Evolutionary conservation across 2,888 invertebrate genomes (phyloP).

Genomic region (Anthophora plumipes): DNA sequence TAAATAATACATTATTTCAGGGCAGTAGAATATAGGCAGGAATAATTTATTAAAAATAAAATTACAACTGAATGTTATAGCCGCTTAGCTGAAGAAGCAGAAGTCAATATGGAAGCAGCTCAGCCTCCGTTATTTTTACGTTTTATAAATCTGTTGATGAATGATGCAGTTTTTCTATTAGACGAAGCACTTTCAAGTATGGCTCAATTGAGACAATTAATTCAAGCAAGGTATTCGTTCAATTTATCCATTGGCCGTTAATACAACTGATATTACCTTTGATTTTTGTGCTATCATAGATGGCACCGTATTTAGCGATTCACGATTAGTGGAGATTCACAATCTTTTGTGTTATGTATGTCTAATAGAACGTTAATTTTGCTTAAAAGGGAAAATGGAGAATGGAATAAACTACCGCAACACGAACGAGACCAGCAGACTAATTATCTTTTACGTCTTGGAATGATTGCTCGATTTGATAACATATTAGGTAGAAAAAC

Average conservation of each 20-base stretch:
- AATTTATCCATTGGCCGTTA: not conserved
- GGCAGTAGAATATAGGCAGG: not conserved
- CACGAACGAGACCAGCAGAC: constrained; percentile 92
- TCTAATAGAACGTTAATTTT: too few relatives aligned
- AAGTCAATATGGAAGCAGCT: constrained; percentile 94
- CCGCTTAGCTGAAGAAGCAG: constrained; percentile 91
- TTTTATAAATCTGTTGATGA: constrained; percentile 98
- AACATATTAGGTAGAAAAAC: constrained; percentile 96
- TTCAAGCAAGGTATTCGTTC: constrained; percentile 89
- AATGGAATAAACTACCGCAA: constrained; percentile 89
- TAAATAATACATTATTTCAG: constrained; percentile 4
- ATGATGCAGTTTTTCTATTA: constrained; percentile 97
- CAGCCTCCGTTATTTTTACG: constrained; percentile 96
- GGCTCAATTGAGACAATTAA: constrained; percentile 93
- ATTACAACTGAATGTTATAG: constrained; percentile 83
- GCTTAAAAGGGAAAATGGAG: constrained; percentile 88
- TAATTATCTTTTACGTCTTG: constrained; percentile 90
- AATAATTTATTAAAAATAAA: not conserved
- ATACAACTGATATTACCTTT: too few relatives aligned
- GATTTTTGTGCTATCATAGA: too few relatives aligned
- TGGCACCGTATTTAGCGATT: too few relatives aligned
- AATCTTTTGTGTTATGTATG: too few relatives aligned
- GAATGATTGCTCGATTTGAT: constrained; percentile 95
- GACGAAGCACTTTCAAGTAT: constrained; percentile 96
- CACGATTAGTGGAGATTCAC: too few relatives aligned